Evolutionary conservation across 2,888 invertebrate genomes (phyloP).

Genomic region (Ectobius pallidus): DNA sequence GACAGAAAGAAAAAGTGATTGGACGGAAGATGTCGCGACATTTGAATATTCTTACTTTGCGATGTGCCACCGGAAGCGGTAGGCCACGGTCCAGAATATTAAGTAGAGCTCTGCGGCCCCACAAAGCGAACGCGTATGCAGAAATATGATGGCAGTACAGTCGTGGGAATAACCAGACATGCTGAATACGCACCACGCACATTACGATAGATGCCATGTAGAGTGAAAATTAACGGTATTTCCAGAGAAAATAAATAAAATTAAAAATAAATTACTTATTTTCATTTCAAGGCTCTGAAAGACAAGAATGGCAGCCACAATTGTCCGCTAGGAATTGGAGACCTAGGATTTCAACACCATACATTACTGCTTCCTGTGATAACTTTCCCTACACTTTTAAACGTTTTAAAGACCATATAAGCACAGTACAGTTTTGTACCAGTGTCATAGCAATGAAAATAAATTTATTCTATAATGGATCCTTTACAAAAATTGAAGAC

Average conservation of each 20-base stretch:
- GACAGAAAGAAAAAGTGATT: background rate
- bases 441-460: no score
- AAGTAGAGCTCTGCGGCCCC: background rate
- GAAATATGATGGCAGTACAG: background rate
- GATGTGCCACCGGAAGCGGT: background rate
- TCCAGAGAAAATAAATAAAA: no score
- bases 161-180: background rate
- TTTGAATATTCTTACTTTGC: background rate
- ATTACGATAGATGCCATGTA: background rate
- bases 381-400: no score
- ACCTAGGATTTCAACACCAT: no score
- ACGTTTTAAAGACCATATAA: no score
- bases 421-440: no score
- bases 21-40: conserved; percentile 2
- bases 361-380: no score
- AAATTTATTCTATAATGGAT: no score
- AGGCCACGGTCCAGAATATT: background rate
- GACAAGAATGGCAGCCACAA: background rate
- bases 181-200: background rate
- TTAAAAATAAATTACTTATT: background rate
- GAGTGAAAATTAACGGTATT: background rate
- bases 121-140: background rate
- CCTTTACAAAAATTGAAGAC: no score
- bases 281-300: background rate
- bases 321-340: no score